phyloP scores from a whole-genome alignment of 2,113 vertebrate species.

The Lasiurus cinereus region DNA sequence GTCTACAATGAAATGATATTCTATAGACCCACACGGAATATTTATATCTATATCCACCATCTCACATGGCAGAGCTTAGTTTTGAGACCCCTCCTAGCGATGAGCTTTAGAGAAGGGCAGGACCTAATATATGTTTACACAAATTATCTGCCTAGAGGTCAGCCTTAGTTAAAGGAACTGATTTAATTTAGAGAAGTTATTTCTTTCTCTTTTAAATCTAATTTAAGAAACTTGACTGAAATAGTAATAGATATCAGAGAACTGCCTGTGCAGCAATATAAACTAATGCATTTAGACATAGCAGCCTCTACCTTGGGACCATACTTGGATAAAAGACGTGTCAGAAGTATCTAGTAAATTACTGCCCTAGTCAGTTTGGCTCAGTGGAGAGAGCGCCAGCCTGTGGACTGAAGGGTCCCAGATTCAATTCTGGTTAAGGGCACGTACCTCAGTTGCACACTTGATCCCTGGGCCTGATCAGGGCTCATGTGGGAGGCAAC shows the following conservation, averaged over 20 bases:
- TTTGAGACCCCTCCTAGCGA: slow-evolving; percentile 34
- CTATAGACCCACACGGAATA: neutral
- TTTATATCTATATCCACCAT: neutral
- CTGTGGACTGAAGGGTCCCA: too few relatives aligned
- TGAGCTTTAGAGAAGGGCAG: slow-evolving; percentile 65
- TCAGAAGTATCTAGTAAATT: slow-evolving; percentile 10
- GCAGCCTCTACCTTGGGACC: neutral
- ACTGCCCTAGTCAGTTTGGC: too few relatives aligned
- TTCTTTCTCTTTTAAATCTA: slow-evolving; percentile 56
- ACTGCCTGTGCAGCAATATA: neutral
- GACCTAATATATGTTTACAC: slow-evolving; percentile 75
- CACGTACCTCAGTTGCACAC: too few relatives aligned
- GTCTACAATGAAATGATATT: neutral
- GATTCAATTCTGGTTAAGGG: too few relatives aligned
- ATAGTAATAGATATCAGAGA: slow-evolving; percentile 3
- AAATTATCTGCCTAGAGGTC: slow-evolving; percentile 51
- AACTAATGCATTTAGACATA: neutral
- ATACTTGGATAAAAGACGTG: neutral
- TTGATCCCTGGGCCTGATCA: too few relatives aligned
- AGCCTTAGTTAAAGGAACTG: slow-evolving; percentile 61
- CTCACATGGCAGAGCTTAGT: neutral
- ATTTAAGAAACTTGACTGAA: slow-evolving; percentile 63
- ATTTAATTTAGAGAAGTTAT: slow-evolving; percentile 70
- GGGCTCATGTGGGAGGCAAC: too few relatives aligned
- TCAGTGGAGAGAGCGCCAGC: too few relatives aligned